A percentile compares a stretch with the other conserved stretches of the same genome.
Conservation (phyloP, 2,888 invertebrate species). For the Diaperis boleti region DNA sequence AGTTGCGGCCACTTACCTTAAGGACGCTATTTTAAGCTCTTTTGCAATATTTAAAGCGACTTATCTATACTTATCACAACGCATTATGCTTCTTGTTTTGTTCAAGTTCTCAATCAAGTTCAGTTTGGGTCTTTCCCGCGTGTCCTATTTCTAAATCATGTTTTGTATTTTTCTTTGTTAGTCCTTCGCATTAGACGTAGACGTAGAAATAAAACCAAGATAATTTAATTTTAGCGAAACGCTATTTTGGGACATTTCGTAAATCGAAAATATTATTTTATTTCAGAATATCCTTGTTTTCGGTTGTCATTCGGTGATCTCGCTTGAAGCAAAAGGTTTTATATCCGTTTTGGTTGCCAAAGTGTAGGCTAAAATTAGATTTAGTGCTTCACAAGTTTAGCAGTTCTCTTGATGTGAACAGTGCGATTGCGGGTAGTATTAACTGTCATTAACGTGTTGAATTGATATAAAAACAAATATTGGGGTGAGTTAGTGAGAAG, state of each 20-base stretch:
- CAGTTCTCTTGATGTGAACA: conserved; percentile 23
- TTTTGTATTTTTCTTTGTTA: conserved; percentile 5
- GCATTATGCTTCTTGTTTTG: too few relatives aligned
- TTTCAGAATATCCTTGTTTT: too few relatives aligned
- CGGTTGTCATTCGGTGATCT: neutral
- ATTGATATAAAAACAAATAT: conserved; percentile 4
- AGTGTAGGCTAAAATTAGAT: conserved; percentile 52
- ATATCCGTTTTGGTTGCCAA: conserved; percentile 50
- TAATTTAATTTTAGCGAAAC: conserved; percentile 27
- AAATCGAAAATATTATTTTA: neutral
- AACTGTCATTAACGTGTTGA: conserved; percentile 1
- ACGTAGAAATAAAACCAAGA: conserved; percentile 17
- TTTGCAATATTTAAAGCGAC: too few relatives aligned
- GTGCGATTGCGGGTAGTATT: conserved; percentile 10
- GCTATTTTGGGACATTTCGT: conserved; percentile 18
- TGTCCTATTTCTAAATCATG: conserved; percentile 14
- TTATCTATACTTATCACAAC: too few relatives aligned
- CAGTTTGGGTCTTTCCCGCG: neutral
- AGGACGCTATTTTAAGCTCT: too few relatives aligned
- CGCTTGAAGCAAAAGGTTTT: conserved; percentile 33
- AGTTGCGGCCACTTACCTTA: too few relatives aligned
- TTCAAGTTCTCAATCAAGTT: neutral
- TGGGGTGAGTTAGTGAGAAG: conserved; percentile 17
- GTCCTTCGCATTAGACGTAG: conserved; percentile 6
- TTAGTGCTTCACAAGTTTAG: conserved; percentile 34